Evolutionary conservation across 2,888 invertebrate species (phyloP).

Genomic region (Papilio demoleus): DNA sequence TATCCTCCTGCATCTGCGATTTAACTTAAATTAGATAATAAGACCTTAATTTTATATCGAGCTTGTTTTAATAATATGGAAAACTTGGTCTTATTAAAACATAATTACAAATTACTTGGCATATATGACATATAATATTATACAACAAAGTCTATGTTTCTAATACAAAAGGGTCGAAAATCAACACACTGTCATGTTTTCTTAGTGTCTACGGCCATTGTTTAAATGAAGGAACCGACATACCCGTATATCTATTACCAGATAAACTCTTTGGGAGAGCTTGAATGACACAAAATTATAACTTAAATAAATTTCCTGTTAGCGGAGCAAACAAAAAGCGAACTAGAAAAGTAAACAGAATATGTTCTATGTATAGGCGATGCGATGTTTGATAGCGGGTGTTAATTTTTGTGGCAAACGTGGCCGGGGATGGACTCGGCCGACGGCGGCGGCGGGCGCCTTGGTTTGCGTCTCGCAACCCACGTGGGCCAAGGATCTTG

Average conservation of each 20-base stretch:
- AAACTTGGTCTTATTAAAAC: background rate
- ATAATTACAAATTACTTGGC: background rate
- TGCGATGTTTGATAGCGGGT: conserved; percentile 76
- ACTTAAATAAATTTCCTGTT: conserved; percentile 82
- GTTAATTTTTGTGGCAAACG: conserved; percentile 70
- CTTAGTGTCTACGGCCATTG: conserved; percentile 48
- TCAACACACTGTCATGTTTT: conserved; percentile 63
- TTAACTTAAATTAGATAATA: background rate
- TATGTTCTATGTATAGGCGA: conserved; percentile 72
- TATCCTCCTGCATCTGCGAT: background rate
- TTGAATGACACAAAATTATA: conserved; percentile 80
- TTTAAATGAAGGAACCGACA: conserved; percentile 50
- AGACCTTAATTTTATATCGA: background rate
- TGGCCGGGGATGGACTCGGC: conserved; percentile 44
- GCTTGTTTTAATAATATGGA: background rate
- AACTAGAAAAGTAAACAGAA: conserved; percentile 72
- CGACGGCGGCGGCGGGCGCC: conserved; percentile 30
- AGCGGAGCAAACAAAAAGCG: conserved; percentile 73
- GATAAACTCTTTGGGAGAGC: conserved; percentile 65
- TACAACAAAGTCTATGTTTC: conserved; percentile 2
- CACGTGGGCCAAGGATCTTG: conserved; percentile 42
- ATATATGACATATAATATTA: conserved; percentile 4
- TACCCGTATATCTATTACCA: conserved; percentile 52
- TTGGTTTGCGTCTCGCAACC: conserved; percentile 35
- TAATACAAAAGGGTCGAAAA: conserved; percentile 55